These are phyloP conservation scores for Temnothorax rugatulus DNA, from an alignment of 2,888 invertebrate species.

Conservation along the genomic window DNA sequence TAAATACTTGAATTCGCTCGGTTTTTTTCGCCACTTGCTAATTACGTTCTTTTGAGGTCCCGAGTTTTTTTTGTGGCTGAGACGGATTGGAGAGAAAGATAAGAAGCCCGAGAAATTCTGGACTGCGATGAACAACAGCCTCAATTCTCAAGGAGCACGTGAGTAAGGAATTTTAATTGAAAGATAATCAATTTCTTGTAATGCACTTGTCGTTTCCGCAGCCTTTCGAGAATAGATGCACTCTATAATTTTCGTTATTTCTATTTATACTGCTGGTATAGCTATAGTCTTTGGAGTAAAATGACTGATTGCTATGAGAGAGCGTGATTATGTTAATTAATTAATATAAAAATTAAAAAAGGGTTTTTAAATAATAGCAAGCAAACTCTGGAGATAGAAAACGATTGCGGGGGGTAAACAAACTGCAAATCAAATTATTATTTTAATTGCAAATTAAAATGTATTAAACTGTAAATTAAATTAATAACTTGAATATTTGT, in stretches of 20 bases:
- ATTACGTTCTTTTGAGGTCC: not conserved
- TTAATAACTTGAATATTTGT: not conserved
- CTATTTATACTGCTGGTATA: not conserved
- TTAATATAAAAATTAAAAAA: not conserved
- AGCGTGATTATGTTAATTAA: slow-evolving; percentile 1
- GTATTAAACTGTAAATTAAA: not conserved
- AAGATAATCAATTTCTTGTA: not conserved
- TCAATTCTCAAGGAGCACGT: not conserved
- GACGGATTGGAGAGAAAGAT: not conserved
- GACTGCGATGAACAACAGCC: not conserved
- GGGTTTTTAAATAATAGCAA: not conserved
- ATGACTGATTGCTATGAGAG: not conserved
- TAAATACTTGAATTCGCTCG: slow-evolving; percentile 15
- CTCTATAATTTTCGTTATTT: not conserved
- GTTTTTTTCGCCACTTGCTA: not conserved
- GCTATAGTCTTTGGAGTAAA: not conserved
- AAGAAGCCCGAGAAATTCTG: not conserved
- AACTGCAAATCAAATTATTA: not conserved
- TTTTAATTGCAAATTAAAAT: too few relatives aligned
- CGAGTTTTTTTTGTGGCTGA: not conserved
- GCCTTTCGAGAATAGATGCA: not conserved
- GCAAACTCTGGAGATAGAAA: not conserved
- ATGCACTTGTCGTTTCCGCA: not conserved
- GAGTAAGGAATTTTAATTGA: not conserved
- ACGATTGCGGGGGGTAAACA: not conserved